Evolutionary conservation across 2,113 vertebrate species (phyloP).

Genomic region (Pachycephala philippinensis): DNA sequence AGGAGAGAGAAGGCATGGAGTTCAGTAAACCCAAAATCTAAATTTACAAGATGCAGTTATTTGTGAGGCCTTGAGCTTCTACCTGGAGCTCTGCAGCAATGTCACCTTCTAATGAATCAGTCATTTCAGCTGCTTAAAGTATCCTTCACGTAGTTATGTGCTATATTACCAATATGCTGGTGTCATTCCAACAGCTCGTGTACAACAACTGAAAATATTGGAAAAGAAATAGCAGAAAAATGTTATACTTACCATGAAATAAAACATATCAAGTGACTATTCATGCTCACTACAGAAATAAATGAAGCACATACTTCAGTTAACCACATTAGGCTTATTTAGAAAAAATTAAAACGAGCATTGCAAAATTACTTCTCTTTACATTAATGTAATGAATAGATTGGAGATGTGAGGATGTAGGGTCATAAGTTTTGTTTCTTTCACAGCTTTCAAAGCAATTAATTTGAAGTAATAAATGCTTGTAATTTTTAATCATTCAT

Average conservation of each 20-base stretch:
- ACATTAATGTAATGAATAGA: neutral
- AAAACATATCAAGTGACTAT: neutral
- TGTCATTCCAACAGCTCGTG: neutral
- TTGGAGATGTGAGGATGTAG: neutral
- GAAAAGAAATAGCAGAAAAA: neutral
- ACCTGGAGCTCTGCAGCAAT: neutral
- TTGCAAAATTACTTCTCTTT: neutral
- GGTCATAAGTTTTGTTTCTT: neutral
- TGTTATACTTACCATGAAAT: neutral
- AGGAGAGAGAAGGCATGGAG: neutral
- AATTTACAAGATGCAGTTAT: neutral
- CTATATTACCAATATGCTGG: neutral
- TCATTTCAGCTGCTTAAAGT: neutral
- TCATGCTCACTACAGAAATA: neutral
- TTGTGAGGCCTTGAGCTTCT: neutral
- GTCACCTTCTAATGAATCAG: neutral
- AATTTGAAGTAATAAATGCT: neutral
- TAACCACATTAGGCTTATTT: neutral
- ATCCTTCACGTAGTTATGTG: neutral
- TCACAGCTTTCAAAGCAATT: neutral
- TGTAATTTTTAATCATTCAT: neutral
- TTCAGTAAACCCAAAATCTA: neutral
- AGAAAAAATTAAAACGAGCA: neutral
- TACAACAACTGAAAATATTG: neutral
- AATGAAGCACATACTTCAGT: neutral